These are phyloP conservation scores for Lasioglossum morio DNA, from an alignment of 2,888 invertebrate species.

Conservation along the genomic window DNA sequence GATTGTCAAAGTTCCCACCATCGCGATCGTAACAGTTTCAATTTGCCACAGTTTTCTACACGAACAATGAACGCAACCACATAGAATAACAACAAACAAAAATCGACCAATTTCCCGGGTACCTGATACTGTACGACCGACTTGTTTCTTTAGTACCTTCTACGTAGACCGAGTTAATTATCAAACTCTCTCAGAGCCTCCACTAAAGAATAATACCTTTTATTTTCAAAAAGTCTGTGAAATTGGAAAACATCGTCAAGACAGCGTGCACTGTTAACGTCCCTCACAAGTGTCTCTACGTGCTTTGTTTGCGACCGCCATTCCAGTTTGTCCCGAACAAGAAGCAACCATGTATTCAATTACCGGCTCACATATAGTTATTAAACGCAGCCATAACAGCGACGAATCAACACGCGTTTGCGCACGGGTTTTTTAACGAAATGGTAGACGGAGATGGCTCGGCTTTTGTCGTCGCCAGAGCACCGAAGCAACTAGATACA, in stretches of 20 bases:
- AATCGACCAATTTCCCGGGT: neutral
- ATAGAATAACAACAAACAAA: neutral
- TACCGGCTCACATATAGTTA: conserved; percentile 7
- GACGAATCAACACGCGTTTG: neutral
- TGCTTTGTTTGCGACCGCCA: neutral
- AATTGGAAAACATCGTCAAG: conserved; percentile 9
- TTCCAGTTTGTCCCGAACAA: neutral
- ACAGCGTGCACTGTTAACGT: neutral
- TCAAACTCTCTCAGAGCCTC: neutral
- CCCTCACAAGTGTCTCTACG: neutral
- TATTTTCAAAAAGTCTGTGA: neutral
- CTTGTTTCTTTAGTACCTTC: neutral
- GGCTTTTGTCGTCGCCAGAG: neutral
- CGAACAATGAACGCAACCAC: neutral
- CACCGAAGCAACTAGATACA: conserved; percentile 24
- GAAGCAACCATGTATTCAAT: neutral
- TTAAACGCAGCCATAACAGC: neutral
- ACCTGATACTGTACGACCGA: neutral
- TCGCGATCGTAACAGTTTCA: neutral
- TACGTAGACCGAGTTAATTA: neutral
- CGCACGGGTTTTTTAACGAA: neutral
- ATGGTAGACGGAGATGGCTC: neutral
- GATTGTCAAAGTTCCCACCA: neutral
- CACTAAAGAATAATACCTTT: conserved; percentile 15
- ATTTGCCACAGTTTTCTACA: neutral